These are phyloP conservation scores for Parnassius orleans DNA, from an alignment of 2,888 invertebrate genomes.

Conservation along the genomic window DNA sequence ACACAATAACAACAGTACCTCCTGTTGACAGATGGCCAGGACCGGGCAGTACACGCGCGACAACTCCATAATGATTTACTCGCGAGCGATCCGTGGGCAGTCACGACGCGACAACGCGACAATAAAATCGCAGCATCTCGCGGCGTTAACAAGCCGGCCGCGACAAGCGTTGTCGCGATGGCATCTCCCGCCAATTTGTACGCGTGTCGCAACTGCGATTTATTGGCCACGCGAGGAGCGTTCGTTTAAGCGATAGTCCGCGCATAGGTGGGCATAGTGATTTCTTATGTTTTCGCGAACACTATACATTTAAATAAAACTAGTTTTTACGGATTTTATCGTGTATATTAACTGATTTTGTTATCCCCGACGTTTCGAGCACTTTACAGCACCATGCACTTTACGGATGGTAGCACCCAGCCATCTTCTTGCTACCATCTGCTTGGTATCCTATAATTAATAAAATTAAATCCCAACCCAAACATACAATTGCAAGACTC, in stretches of 20 bases:
- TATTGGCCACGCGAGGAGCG: constrained; percentile 65
- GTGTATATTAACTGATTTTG: too few relatives aligned
- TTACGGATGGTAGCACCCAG: too few relatives aligned
- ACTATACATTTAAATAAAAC: too few relatives aligned
- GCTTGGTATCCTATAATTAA: too few relatives aligned
- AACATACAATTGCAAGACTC: too few relatives aligned
- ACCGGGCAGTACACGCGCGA: constrained; percentile 18
- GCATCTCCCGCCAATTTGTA: constrained; percentile 72
- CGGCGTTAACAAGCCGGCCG: constrained; percentile 38
- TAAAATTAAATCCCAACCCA: too few relatives aligned
- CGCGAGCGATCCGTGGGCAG: constrained; percentile 45
- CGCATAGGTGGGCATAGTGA: constrained; percentile 49
- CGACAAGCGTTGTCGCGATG: constrained; percentile 57
- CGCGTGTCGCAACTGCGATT: constrained; percentile 64
- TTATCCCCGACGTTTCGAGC: too few relatives aligned
- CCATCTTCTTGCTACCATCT: too few relatives aligned
- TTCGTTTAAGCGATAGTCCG: constrained; percentile 39
- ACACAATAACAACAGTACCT: constrained; percentile 1
- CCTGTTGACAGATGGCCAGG: constrained; percentile 13
- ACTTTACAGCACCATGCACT: too few relatives aligned
- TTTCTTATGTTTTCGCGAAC: too few relatives aligned
- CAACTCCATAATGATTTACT: constrained; percentile 30
- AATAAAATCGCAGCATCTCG: constrained; percentile 53
- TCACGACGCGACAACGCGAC: constrained; percentile 46
- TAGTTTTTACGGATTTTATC: too few relatives aligned